phyloP scores from a whole-genome alignment of 2,888 invertebrate species.

The Augochlorella aurata region DNA sequence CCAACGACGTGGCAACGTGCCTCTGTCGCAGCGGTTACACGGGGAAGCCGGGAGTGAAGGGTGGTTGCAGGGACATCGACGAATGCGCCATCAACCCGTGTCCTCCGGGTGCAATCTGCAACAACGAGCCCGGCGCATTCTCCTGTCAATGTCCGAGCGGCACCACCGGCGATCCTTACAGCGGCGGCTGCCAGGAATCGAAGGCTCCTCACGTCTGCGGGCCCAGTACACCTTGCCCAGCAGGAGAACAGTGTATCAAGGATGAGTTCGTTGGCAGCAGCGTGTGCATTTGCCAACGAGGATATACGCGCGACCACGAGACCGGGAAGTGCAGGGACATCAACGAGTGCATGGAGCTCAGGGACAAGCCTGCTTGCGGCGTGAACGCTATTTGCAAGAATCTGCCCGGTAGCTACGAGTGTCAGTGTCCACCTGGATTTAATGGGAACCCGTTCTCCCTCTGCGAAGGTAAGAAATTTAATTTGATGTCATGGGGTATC shows the following conservation, averaged over 20 bases:
- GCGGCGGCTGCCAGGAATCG: slow-evolving; percentile 88
- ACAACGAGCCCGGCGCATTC: slow-evolving; percentile 93
- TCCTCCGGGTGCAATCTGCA: slow-evolving; percentile 92
- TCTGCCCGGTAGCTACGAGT: slow-evolving; percentile 95
- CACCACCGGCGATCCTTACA: slow-evolving; percentile 90
- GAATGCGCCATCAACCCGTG: slow-evolving; percentile 94
- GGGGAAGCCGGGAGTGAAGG: slow-evolving; percentile 85
- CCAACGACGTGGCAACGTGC: slow-evolving; percentile 92
- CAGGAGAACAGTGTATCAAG: slow-evolving; percentile 92
- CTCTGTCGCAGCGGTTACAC: slow-evolving; percentile 92
- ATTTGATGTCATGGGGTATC: not conserved
- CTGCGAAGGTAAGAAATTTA: slow-evolving; percentile 85
- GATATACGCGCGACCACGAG: slow-evolving; percentile 90
- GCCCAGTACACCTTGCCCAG: slow-evolving; percentile 89
- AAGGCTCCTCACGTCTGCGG: slow-evolving; percentile 88
- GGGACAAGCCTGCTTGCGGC: slow-evolving; percentile 92
- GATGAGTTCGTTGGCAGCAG: slow-evolving; percentile 89
- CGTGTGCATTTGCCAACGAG: slow-evolving; percentile 95
- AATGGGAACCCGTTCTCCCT: slow-evolving; percentile 94
- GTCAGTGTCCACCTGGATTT: slow-evolving; percentile 93
- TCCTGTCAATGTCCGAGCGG: slow-evolving; percentile 94
- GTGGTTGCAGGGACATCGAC: slow-evolving; percentile 93
- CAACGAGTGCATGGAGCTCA: slow-evolving; percentile 91
- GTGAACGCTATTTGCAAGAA: slow-evolving; percentile 95
- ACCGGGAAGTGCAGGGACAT: slow-evolving; percentile 91